A percentile compares a stretch with the other conserved stretches of the same genome.
Conservation (phyloP, 2,113 vertebrate species). For the Sturnira hondurensis region DNA sequence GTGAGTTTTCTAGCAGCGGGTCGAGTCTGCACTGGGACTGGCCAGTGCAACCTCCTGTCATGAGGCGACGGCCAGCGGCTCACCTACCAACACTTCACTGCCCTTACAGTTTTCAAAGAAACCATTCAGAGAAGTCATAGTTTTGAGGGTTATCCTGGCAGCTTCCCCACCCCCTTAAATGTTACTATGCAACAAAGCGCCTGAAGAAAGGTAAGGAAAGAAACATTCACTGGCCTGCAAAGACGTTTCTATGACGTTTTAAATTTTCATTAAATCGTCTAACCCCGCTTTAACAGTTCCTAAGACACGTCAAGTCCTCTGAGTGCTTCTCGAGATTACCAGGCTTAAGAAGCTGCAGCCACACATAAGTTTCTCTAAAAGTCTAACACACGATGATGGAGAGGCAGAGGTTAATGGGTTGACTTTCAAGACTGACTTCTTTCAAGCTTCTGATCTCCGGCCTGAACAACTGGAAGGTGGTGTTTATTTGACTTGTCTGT, state of each 20-base stretch:
- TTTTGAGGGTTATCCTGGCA: not conserved
- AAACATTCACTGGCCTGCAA: not conserved
- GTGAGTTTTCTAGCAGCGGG: not conserved
- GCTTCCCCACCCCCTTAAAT: not conserved
- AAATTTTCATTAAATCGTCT: constrained; percentile 34
- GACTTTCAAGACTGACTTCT: constrained; percentile 62
- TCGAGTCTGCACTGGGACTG: not conserved
- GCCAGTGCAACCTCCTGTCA: not conserved
- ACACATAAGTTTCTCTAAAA: constrained; percentile 59
- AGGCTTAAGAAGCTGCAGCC: constrained; percentile 22
- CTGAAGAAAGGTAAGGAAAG: not conserved
- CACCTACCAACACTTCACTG: not conserved
- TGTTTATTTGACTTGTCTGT: constrained; percentile 67
- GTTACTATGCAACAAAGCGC: not conserved
- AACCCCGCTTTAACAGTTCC: not conserved
- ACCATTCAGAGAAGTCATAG: not conserved
- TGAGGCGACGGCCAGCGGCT: not conserved
- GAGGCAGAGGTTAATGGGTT: constrained; percentile 69
- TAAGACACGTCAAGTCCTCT: not conserved
- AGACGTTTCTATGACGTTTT: constrained; percentile 21
- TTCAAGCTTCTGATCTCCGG: constrained; percentile 66
- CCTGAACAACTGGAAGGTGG: constrained; percentile 35
- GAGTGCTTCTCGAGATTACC: not conserved
- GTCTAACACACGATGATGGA: constrained; percentile 58
- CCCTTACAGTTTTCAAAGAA: constrained; percentile 30